These are phyloP conservation scores for Echiichthys vipera DNA, from an alignment of 2,797 vertebrate species.

Conservation along the genomic window DNA sequence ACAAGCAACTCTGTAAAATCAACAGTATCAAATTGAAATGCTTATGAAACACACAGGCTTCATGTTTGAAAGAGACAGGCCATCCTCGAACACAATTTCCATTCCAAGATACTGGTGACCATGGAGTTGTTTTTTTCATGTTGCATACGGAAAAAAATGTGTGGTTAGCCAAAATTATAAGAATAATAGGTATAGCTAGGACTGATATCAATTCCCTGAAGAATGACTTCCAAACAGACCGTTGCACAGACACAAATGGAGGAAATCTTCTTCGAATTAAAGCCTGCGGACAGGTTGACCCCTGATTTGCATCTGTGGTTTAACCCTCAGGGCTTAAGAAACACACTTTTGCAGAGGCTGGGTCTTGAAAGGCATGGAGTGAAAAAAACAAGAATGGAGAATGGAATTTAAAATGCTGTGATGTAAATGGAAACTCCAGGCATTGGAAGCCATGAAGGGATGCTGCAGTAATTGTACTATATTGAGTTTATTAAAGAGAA, in stretches of 20 bases:
- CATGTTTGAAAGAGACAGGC: constrained; percentile 21
- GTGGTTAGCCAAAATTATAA: constrained; percentile 50
- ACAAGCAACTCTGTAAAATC: too few species aligned
- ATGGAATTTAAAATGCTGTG: neutral
- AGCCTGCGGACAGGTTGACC: constrained; percentile 22
- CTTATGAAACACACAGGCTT: neutral
- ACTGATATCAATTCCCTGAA: constrained; percentile 25
- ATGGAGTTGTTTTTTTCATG: constrained; percentile 13
- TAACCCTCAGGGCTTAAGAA: constrained; percentile 9
- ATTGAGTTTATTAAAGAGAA: neutral
- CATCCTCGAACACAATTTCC: constrained; percentile 35
- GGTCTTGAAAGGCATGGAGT: neutral
- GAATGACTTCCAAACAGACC: constrained; percentile 53
- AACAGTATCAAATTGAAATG: too few species aligned
- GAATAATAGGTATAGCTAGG: constrained; percentile 30
- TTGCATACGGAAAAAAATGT: constrained; percentile 42
- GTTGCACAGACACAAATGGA: constrained; percentile 29
- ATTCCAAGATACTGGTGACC: constrained; percentile 36
- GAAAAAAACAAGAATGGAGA: constrained; percentile 11
- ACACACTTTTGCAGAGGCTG: neutral
- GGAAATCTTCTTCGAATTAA: constrained; percentile 38
- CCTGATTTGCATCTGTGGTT: constrained; percentile 12
- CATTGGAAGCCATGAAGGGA: neutral
- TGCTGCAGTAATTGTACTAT: neutral
- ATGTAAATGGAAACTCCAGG: neutral